Conservation (phyloP, 2,113 vertebrate species). For the Clinocottus analis region DNA sequence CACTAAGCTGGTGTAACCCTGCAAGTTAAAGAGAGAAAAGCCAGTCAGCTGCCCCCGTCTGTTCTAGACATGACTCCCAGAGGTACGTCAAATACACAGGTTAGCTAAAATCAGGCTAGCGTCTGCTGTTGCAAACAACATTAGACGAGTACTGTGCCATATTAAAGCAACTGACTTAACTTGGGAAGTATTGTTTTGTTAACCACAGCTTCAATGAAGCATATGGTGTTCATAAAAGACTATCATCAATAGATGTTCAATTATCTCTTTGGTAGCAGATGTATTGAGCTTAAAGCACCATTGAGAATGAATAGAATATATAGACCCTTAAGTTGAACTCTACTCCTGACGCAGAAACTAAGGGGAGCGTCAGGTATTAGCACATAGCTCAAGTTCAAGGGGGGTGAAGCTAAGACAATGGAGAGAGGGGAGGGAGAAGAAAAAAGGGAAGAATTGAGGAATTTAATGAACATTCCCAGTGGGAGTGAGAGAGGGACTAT, state of each 20-base stretch:
- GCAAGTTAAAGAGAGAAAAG: conserved; percentile 79
- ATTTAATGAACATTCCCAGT: conserved; percentile 81
- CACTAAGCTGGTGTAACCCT: conserved; percentile 82
- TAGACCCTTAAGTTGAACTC: conserved; percentile 23
- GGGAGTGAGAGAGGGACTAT: conserved; percentile 72
- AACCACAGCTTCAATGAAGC: conserved; percentile 8
- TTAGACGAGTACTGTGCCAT: conserved; percentile 41
- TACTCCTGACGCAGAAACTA: conserved; percentile 44
- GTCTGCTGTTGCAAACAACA: conserved; percentile 27
- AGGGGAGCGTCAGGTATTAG: conserved; percentile 47
- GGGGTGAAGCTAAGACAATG: conserved; percentile 72
- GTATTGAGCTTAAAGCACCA: conserved; percentile 59
- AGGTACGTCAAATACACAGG: conserved; percentile 56
- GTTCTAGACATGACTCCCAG: conserved; percentile 66
- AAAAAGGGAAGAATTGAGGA: conserved; percentile 66
- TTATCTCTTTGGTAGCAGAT: conserved; percentile 63
- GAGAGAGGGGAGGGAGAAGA: conserved; percentile 31
- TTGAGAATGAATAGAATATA: conserved; percentile 28
- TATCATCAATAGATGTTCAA: conserved; percentile 20
- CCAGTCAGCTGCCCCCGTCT: conserved; percentile 67
- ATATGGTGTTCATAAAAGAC: conserved; percentile 15
- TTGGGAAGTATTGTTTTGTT: not conserved
- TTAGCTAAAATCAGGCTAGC: conserved; percentile 55
- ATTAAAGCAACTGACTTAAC: conserved; percentile 29
- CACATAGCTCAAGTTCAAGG: conserved; percentile 61